Conservation (phyloP, 2,797 vertebrate genomes). For the Atherinosoma microstoma region DNA sequence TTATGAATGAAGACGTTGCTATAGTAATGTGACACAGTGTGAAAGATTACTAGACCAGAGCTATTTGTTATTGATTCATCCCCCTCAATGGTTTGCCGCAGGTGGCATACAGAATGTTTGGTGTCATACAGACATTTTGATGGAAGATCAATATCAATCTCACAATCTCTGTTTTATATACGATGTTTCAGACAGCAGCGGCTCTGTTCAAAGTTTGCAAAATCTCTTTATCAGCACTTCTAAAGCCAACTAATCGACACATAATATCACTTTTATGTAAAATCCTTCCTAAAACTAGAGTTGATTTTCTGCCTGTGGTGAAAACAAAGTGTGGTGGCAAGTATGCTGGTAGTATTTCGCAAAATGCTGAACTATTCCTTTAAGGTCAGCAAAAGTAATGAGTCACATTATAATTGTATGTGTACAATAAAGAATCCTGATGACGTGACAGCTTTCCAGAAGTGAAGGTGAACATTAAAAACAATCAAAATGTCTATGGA, state of each 20-base stretch:
- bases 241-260: not conserved
- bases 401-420: not conserved
- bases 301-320: too few relatives aligned
- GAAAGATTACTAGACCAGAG: constrained; percentile 29
- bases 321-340: not conserved
- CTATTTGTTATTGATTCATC: not conserved
- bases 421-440: not conserved
- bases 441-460: not conserved
- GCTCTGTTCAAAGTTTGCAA: not conserved
- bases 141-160: not conserved
- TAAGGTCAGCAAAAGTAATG: not conserved
- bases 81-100: constrained; percentile 1
- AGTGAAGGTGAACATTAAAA: not conserved
- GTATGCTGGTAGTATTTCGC: not conserved
- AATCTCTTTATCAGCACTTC: not conserved
- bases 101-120: not conserved
- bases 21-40: constrained; percentile 14
- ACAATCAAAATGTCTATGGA: too few relatives aligned
- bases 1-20: constrained; percentile 36
- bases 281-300: too few relatives aligned
- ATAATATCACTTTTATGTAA: not conserved
- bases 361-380: not conserved
- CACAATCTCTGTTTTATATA: not conserved
- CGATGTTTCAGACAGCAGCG: not conserved
- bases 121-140: not conserved